Conservation (phyloP, 2,113 vertebrate species). For the Pedetes capensis region DNA sequence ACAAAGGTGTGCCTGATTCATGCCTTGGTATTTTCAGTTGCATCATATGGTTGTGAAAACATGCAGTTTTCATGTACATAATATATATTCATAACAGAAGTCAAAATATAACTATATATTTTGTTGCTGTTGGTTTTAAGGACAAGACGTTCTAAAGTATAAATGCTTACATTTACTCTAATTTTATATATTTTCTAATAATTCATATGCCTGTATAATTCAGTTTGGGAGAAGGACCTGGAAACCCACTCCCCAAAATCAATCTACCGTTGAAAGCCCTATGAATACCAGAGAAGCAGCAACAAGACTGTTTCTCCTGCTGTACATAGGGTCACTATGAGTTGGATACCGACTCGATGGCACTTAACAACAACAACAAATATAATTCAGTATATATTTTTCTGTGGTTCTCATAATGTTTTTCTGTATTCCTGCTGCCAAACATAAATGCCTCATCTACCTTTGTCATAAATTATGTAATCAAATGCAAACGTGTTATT, state of each 20-base stretch:
- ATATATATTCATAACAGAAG: not conserved
- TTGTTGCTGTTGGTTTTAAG: not conserved
- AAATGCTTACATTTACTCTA: not conserved
- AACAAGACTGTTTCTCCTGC: too few relatives aligned
- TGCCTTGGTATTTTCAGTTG: too few relatives aligned
- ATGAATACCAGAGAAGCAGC: too few relatives aligned
- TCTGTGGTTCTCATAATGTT: constrained; percentile 17
- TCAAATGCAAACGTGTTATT: constrained; percentile 1
- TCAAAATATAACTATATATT: not conserved
- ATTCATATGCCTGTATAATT: not conserved
- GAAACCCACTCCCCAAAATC: too few relatives aligned
- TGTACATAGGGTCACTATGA: too few relatives aligned
- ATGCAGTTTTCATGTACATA: not conserved
- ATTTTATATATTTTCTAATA: not conserved
- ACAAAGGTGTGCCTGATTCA: too few relatives aligned
- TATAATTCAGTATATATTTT: too few relatives aligned
- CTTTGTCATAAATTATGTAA: constrained; percentile 45
- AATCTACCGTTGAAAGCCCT: too few relatives aligned
- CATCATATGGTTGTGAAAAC: not conserved
- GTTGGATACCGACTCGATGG: too few relatives aligned
- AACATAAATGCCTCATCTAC: not conserved
- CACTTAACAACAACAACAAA: too few relatives aligned
- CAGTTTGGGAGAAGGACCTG: too few relatives aligned
- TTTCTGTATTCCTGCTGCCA: not conserved
- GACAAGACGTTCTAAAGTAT: not conserved